A percentile compares a stretch with the other conserved stretches of the same genome.
phyloP scores from a whole-genome alignment of 1,140 invertebrate genomes.

The Dufourea novaeangliae region DNA sequence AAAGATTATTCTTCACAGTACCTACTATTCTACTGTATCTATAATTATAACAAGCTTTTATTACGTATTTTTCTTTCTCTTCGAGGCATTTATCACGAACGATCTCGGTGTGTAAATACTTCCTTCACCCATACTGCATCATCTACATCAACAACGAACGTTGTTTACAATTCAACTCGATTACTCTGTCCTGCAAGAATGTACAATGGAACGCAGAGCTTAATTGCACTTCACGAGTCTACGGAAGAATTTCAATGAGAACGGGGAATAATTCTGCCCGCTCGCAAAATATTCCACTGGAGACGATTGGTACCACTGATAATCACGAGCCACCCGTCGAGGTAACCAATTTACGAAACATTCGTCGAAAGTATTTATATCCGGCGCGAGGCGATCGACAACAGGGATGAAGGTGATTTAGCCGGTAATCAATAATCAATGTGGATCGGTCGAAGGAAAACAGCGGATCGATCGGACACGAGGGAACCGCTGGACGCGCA shows the following conservation, averaged over 20 bases:
- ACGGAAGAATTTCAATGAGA: neutral
- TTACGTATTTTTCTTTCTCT: too few relatives aligned
- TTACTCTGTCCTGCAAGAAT: neutral
- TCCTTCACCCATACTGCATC: too few relatives aligned
- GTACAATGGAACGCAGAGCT: neutral
- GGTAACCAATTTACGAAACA: neutral
- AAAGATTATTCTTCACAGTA: too few relatives aligned
- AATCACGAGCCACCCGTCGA: neutral
- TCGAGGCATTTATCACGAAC: too few relatives aligned
- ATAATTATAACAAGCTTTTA: too few relatives aligned
- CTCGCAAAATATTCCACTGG: neutral
- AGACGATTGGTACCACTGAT: too few relatives aligned
- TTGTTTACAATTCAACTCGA: too few relatives aligned
- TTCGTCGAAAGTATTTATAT: neutral
- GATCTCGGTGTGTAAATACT: too few relatives aligned
- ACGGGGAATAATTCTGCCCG: neutral
- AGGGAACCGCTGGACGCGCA: neutral
- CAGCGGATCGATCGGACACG: conserved; percentile 12
- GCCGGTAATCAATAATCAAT: conserved; percentile 3
- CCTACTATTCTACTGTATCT: too few relatives aligned
- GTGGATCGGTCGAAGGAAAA: neutral
- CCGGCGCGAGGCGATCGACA: neutral
- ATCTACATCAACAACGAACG: too few relatives aligned
- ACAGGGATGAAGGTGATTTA: conserved; percentile 1
- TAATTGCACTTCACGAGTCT: neutral